Percentiles rank a stretch among this genome's conserved stretches.
These are phyloP conservation scores for Sebastes umbrosus DNA, from an alignment of 2,797 vertebrate genomes.

Conservation along the genomic window DNA sequence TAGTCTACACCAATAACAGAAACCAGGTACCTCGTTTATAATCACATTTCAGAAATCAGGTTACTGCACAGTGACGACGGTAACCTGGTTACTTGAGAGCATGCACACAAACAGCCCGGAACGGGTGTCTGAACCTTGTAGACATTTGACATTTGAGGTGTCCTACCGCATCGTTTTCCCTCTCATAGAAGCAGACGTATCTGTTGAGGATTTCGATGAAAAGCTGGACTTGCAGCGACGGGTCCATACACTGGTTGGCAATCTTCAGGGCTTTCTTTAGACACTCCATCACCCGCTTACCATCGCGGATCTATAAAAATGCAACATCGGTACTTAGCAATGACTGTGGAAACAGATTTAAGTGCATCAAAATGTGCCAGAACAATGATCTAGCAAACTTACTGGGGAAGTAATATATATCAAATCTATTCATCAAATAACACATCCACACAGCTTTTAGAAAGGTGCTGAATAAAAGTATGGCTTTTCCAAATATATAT, in stretches of 20 bases:
- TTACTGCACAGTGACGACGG: neutral
- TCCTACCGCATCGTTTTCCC: conserved; percentile 95
- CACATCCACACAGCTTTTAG: no score
- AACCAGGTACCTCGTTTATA: neutral
- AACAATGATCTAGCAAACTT: neutral
- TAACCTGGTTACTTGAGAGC: neutral
- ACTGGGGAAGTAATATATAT: neutral
- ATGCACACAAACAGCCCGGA: neutral
- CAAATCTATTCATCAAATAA: no score
- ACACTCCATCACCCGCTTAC: conserved; percentile 98
- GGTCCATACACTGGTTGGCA: conserved; percentile 99
- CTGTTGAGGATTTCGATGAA: conserved; percentile 99
- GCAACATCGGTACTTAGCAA: neutral
- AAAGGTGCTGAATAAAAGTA: no score
- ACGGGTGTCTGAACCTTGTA: no score
- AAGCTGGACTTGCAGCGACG: conserved; percentile 98
- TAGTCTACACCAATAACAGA: neutral
- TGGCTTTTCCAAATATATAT: no score
- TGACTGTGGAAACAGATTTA: neutral
- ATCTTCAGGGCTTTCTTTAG: conserved; percentile 99
- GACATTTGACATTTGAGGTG: neutral
- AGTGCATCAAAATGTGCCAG: neutral
- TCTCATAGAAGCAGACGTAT: conserved; percentile 99
- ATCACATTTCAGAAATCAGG: neutral
- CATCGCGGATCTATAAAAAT: conserved; percentile 90